These are phyloP conservation scores for Opisthograptis luteolata DNA, from an alignment of 2,888 invertebrate species.

Conservation along the genomic window DNA sequence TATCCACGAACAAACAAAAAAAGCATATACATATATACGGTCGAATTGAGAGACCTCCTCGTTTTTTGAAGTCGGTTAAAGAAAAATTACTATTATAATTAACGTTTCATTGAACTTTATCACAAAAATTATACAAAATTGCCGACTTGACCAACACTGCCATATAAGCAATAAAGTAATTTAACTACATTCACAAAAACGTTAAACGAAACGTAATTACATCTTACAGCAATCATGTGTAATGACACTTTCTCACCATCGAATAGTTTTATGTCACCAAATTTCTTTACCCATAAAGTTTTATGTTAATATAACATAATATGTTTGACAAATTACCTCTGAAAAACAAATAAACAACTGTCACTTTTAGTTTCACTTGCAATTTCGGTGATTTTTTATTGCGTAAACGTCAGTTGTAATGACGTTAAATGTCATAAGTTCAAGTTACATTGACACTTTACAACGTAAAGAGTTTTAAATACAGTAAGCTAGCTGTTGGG, in stretches of 20 bases:
- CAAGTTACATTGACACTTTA: neutral
- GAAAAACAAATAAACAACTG: slow-evolving; percentile 4
- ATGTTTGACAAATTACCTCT: neutral
- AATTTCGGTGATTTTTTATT: slow-evolving; percentile 4
- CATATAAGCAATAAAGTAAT: neutral
- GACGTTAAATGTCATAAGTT: slow-evolving; percentile 1
- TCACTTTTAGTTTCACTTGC: slow-evolving; percentile 6
- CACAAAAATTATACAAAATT: too few species aligned
- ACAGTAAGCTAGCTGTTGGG: too few species aligned
- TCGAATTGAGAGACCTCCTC: too few species aligned
- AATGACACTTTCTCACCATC: slow-evolving; percentile 12
- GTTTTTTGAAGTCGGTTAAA: too few species aligned
- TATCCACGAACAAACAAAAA: too few species aligned
- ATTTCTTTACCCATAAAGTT: slow-evolving; percentile 8
- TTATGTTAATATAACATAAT: slow-evolving; percentile 1
- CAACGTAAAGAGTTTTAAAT: neutral
- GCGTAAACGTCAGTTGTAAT: too few species aligned
- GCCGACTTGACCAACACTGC: too few species aligned
- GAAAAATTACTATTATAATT: too few species aligned
- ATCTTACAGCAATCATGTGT: neutral
- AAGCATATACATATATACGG: too few species aligned
- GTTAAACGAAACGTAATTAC: neutral
- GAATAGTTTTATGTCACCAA: slow-evolving; percentile 3
- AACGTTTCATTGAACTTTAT: too few species aligned
- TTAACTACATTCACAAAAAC: neutral